Conservation (phyloP, 2,113 vertebrate genomes). For the Loxodonta africana region DNA sequence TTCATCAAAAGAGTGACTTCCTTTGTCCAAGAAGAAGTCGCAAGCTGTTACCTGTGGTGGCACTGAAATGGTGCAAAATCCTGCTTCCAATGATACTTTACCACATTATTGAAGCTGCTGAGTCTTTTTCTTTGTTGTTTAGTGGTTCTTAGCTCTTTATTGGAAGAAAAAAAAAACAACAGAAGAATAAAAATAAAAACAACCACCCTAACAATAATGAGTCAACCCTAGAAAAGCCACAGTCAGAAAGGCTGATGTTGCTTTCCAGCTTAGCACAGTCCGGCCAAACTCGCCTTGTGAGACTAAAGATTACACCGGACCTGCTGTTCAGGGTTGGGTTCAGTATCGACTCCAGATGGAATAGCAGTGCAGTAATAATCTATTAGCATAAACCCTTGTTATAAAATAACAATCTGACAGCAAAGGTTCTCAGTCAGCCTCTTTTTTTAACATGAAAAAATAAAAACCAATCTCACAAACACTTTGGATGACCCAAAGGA, state of each 20-base stretch:
- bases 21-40: constrained; percentile 73
- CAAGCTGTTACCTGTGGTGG: not conserved
- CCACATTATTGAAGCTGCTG: constrained; percentile 33
- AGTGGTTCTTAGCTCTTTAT: constrained; percentile 56
- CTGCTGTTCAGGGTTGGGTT: not conserved
- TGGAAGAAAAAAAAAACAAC: constrained; percentile 8
- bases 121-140: constrained; percentile 46
- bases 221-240: not conserved
- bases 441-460: not conserved
- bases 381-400: not conserved
- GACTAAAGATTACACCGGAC: not conserved
- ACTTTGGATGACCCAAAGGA: not conserved
- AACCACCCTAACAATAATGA: not conserved
- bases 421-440: not conserved
- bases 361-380: not conserved
- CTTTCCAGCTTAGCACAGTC: not conserved
- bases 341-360: not conserved
- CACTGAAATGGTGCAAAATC: constrained; percentile 25
- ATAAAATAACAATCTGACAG: not conserved
- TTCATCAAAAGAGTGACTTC: constrained; percentile 68
- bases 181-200: constrained; percentile 47
- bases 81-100: constrained; percentile 43
- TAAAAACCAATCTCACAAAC: not conserved
- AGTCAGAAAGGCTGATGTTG: not conserved
- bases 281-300: not conserved